phyloP scores from a whole-genome alignment of 2,797 vertebrate species.

The Erethizon dorsatum region DNA sequence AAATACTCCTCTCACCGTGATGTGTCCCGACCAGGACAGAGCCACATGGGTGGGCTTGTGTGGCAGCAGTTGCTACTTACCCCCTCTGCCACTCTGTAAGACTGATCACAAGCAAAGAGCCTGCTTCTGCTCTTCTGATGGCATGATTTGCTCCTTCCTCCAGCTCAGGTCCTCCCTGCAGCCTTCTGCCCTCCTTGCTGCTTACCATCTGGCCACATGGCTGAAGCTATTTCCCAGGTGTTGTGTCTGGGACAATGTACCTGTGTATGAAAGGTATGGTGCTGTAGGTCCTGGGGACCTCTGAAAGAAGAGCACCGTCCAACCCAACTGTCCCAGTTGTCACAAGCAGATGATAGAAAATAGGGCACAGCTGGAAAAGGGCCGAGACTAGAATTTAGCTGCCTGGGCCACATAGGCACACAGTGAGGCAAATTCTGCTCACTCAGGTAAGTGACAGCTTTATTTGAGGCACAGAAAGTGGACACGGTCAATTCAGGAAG shows the following conservation, averaged over 20 bases:
- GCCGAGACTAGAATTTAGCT: neutral
- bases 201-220: neutral
- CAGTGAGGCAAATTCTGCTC: neutral
- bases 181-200: neutral
- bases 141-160: neutral
- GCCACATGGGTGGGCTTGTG: neutral
- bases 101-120: neutral
- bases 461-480: neutral
- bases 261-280: neutral
- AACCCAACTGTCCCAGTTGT: neutral
- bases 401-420: neutral
- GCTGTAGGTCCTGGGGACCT: neutral
- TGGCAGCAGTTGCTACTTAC: neutral
- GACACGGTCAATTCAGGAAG: neutral
- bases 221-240: neutral
- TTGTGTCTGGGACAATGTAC: neutral
- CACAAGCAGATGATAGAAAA: neutral
- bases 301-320: neutral
- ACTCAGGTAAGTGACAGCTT: neutral
- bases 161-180: neutral
- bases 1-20: neutral
- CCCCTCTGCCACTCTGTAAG: neutral
- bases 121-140: neutral
- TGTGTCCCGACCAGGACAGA: neutral
- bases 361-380: neutral